These are phyloP conservation scores for Globia sparganii DNA, from an alignment of 2,888 invertebrate species.

Conservation along the genomic window DNA sequence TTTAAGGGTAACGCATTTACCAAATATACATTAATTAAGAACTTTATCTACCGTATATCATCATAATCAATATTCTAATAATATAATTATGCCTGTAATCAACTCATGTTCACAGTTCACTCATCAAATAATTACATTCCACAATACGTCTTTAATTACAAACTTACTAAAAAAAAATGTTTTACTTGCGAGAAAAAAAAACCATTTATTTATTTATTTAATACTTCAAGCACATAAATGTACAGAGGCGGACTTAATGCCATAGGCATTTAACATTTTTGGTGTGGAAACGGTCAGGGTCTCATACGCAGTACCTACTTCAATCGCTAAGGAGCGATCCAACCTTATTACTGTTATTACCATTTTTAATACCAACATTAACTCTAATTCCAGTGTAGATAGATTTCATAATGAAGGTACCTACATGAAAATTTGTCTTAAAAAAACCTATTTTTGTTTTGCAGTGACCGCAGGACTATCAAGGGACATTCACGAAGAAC, in stretches of 20 bases:
- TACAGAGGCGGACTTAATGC: no score
- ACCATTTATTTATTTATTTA: no score
- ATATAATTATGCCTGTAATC: constrained; percentile 1
- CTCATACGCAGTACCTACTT: no score
- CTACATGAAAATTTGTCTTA: not conserved
- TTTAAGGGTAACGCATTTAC: not conserved
- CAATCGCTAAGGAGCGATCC: not conserved
- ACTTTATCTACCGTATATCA: not conserved
- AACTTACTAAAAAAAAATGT: not conserved
- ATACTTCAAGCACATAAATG: no score
- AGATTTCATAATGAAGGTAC: not conserved
- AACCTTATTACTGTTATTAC: not conserved
- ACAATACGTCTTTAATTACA: constrained; percentile 21
- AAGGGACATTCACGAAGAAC: not conserved
- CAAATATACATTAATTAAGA: constrained; percentile 1
- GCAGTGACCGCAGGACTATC: constrained; percentile 1
- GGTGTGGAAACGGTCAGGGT: not conserved
- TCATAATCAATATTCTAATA: not conserved
- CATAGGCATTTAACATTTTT: no score
- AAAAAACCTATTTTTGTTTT: constrained; percentile 10
- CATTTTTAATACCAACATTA: not conserved
- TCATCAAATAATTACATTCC: constrained; percentile 14
- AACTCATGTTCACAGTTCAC: not conserved
- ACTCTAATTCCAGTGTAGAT: not conserved
- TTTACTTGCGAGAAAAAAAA: not conserved